A percentile compares a stretch with the other conserved stretches of the same genome.
phyloP scores from a whole-genome alignment of 2,113 vertebrate species.

The Dipodomys spectabilis region DNA sequence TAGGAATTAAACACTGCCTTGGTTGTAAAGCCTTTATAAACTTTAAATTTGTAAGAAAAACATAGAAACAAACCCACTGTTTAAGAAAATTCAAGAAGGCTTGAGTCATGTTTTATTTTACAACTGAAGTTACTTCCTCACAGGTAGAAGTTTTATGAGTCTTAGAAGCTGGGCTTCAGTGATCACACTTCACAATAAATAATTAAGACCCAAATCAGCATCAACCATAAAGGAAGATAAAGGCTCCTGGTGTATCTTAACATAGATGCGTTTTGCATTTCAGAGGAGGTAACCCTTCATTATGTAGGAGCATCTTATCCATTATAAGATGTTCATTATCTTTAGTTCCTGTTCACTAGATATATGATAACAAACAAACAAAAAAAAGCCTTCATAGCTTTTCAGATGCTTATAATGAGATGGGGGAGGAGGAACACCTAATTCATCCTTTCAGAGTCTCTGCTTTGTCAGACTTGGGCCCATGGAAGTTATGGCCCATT shows the following conservation, averaged over 20 bases:
- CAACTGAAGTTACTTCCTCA: not conserved
- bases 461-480: not conserved
- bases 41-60: not conserved
- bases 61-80: conserved; percentile 5
- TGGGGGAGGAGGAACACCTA: no score
- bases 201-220: not conserved
- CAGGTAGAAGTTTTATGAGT: conserved; percentile 42
- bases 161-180: conserved; percentile 36
- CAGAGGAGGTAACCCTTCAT: not conserved
- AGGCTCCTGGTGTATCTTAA: not conserved
- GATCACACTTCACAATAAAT: not conserved
- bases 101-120: conserved; percentile 45
- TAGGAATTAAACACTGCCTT: not conserved
- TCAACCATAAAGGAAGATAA: conserved; percentile 4
- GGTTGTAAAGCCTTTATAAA: not conserved
- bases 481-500: not conserved
- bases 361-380: not conserved
- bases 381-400: not conserved
- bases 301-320: not conserved
- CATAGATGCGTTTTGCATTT: not conserved
- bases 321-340: not conserved
- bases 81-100: conserved; percentile 12
- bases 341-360: not conserved
- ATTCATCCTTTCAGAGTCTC: not conserved
- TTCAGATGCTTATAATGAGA: not conserved